Evolutionary conservation across 2,113 vertebrate species (phyloP), one percentile per base, ranked within the genome.

Genomic region (Porphyrio hochstetteri): DNA sequence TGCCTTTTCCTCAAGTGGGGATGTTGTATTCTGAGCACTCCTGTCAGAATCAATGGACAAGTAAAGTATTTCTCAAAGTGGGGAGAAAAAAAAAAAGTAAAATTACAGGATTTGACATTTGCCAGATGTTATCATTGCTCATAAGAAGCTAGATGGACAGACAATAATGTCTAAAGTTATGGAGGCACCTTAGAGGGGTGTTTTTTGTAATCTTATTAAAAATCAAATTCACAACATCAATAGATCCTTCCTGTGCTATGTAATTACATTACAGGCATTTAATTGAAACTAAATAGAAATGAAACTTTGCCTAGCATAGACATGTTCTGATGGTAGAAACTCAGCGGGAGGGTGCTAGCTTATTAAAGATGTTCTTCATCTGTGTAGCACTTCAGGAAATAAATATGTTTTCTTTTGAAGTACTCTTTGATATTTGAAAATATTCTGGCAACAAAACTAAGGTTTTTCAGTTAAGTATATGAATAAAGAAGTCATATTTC

Each of bases 241-340:
- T 96, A 97, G 94, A 97, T 96, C 75, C 97, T 98, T 98, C 97
- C 97, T 97, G 97, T 95, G 95, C 92, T 87, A 83, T 98, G 90
- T 98, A 98, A 98, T 98, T 98, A 98, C 97, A 97, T 97, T 96
- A 97, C 77, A 97, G 90, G 46, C 92, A 97, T 93, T 98, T 98
- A 98, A 98, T 98, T 98, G 97, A 98, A 98, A 97, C 96, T 97
- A 96, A 98, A 93, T 97, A 82, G 95, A 95, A 97, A 96, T 94
- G 92, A 96, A 97, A 97, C 69, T 90, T 95, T 93, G 96, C 96
- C 97, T 95, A 98, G 98, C 93, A 97, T 95, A 98, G 98, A 94
- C 98, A 98, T 98, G 98, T 98, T 97, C 97, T 82, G 82, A 88
- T 97, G 90, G 87, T 92, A 95, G 86, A 95, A 95, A 74, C 97